Evolutionary conservation across 2,888 invertebrate species (phyloP), one percentile per base, ranked within the genome.

Genomic region (Hyposoter dolosus): DNA sequence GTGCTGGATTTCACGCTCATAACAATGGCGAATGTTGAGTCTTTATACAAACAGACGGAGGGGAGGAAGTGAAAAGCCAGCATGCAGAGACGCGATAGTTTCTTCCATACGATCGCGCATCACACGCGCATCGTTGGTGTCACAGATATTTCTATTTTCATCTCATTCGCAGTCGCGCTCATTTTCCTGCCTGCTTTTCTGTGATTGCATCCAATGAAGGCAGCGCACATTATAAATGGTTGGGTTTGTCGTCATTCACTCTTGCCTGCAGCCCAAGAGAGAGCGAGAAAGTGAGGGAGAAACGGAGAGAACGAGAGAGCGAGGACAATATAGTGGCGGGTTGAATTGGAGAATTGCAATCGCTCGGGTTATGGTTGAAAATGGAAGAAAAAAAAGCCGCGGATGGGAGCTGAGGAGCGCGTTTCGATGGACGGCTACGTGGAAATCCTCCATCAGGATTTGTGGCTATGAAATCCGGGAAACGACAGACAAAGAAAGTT

Each of bases 161-260:
- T 81, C 79, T 82, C 79, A 82, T 78, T 77, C 82, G 45, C 9
- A 60, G 43, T 68, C 77, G 35, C 35, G 35, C 45, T 47, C 47
- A 50, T 43, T 68, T 40, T 60, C 63, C n/a, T 63, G 12, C 40
- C 47, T 60, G 3, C 43, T 17, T 63, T 43, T 56, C 71, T 32
- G 28, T 56, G 60, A 75, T 68, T 77, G 85, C 68, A 68, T 68
- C 50, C 60, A 77, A 83, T 72, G 85, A 68, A 77, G 90, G 87
- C 86, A 83, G 60, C 71, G 87, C 82, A 85, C 88, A 88, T 88
- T 89, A 88, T 84, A 88, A 85, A 88, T 88, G 87, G 80, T 72
- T 47, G 79, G 63, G 43, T 43, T 56, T 77, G 72, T 10, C 71
- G 68, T 76, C 84, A 76, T 84, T 83, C 77, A 72, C 78, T 82